Base-by-base conservation (phyloP, 1,140 invertebrate genomes). In the Heliconius hewitsoni region DNA sequence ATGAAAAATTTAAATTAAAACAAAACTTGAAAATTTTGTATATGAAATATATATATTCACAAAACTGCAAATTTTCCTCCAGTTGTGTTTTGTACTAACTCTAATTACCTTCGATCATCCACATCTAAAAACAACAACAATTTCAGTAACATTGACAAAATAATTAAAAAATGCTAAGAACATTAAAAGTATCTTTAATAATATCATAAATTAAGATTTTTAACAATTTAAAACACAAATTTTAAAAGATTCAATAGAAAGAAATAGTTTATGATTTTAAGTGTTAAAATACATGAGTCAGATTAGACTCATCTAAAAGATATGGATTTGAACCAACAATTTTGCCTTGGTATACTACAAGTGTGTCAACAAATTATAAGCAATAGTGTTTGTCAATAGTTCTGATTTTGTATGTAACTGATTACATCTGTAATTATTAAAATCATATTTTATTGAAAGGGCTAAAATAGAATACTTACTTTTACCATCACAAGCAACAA, bases 401-500 rank as follows among this genome's bases (percentile, higher is more conserved):
- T 23, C 23, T 23, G 23, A 42, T 11, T 42, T 42, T 42, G 39
- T 46, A 46, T 46, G 42, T 46, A 11, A 42, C 3, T 42, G 3
- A 13, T 46, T 46, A 46, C 42, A 46, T 4, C 42, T 16, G 42
- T 46, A 46, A 46, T 34, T 34, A 8, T 34, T 34, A 34, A 34
- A 34, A 34, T 46, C 9, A 2, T 46, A 9, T 52, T 52, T 52
- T 57, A 57, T n/a, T 57, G 23, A 23, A 57, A 0, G 9, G 39
- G 2, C 18, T 19, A 71, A 73, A 73, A 60, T 74, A 73, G 23
- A 30, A 66, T 84, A 92, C 93, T 93, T 82, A 98, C 98, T 98
- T 96, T 99, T 99, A 83, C 98, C 99, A 96, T 99, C 99, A 96
- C 99, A 99, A 2, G 99, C 99, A 73, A 99, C 99, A 93, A 99